Conservation (phyloP, 2,888 invertebrate genomes). For the Tolmerus cingulatus region DNA sequence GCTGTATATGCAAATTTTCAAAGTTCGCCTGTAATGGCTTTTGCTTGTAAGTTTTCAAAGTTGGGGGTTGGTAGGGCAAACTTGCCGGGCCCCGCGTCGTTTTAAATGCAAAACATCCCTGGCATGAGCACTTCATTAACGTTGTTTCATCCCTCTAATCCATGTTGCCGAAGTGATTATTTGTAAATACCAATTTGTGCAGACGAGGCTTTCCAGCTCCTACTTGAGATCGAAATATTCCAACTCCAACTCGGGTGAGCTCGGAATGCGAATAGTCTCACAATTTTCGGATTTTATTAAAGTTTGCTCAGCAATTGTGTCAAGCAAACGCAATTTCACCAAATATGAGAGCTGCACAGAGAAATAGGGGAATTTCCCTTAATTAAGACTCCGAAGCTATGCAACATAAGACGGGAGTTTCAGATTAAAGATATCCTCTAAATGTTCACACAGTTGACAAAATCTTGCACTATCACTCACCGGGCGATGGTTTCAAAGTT, state of each 20-base stretch:
- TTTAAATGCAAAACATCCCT: background rate
- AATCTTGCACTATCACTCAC: background rate
- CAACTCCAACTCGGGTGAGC: background rate
- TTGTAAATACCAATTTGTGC: constrained; percentile 26
- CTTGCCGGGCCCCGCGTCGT: background rate
- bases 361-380: background rate
- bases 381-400: background rate
- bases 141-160: constrained; percentile 14
- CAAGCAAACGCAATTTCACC: background rate
- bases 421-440: background rate
- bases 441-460: background rate
- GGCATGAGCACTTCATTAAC: constrained; percentile 26
- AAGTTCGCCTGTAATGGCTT: background rate
- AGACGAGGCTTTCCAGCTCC: background rate
- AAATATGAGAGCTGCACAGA: background rate
- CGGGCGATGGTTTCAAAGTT: background rate
- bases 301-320: background rate
- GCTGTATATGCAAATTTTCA: background rate
- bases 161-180: constrained; percentile 21
- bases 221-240: background rate
- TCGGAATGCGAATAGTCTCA: background rate
- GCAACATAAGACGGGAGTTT: background rate
- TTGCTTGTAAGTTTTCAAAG: background rate
- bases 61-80: background rate
- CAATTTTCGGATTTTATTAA: background rate